Base-by-base conservation (phyloP, 2,888 invertebrate genomes). In the Teleiodes luculella region DNA sequence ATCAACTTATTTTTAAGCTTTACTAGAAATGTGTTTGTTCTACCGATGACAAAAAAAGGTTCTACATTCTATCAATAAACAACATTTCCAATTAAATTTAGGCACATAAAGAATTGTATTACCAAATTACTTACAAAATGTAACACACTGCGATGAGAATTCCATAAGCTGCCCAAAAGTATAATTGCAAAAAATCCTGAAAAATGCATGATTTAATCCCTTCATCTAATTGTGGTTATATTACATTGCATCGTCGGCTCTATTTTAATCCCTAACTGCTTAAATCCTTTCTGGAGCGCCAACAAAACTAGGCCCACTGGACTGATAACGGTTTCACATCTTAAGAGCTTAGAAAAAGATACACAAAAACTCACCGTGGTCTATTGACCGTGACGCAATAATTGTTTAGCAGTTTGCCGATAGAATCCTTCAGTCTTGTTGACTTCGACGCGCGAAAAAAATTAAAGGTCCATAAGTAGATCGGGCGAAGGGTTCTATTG, bases 331-430 rank as follows among this genome's bases (percentile, higher is more conserved):
- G 80, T 74, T 68, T 59, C 57, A 39, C 55, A 57, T 54, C 59
- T 54, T 31, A 63, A 63, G 28, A 13, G n/a, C 56, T 57, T 61
- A 58, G 67, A 78, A 83, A 85, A 85, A 76, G 66, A 46, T 56
- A 0, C 55, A 76, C 72, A 85, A 85, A 85, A 84, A 80, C 76
- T 53, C 59, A 69, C 75, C 82, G 68, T 76, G 74, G 61, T 79
- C 80, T 86, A 86, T 87, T 88, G 86, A 86, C 86, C 86, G 74
- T 88, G 86, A 87, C 84, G 87, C 82, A 88, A 87, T 81, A 76
- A 89, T 86, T 89, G 87, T 88, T 87, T 86, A 84, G 80, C 79
- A 84, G 83, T 85, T 86, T 83, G 79, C 78, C 76, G 78, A 74
- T 66, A 79, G 79, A 78, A 74, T 78, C 78, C 83, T 79, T 77